Percentiles rank a stretch among this genome's conserved stretches.
Evolutionary conservation across 2,113 vertebrate species (phyloP).

Genomic region (Brachionichthys hirsutus): DNA sequence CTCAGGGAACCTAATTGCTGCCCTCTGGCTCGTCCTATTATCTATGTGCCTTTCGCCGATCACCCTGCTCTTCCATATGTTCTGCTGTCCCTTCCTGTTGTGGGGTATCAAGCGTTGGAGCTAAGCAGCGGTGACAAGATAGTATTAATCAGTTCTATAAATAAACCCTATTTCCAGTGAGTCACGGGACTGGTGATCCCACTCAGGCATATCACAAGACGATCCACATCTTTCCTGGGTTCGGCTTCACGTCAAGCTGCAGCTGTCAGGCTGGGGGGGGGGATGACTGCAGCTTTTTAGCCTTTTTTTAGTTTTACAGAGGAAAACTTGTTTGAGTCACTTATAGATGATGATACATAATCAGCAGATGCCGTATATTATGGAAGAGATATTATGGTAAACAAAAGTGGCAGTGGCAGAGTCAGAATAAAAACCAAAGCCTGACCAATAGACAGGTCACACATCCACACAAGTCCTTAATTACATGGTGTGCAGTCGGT

Average conservation of each 20-base stretch:
- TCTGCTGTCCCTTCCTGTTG: conserved; percentile 17
- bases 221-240: conserved; percentile 7
- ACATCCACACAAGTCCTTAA: too few relatives aligned
- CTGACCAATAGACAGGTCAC: too few relatives aligned
- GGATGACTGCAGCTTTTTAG: neutral
- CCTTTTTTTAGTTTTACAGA: neutral
- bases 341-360: neutral
- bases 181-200: conserved; percentile 40
- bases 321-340: neutral
- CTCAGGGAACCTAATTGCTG: too few relatives aligned
- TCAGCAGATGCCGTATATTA: neutral
- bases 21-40: neutral
- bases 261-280: too few relatives aligned
- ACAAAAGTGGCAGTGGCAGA: neutral
- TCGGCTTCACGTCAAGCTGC: neutral
- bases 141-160: conserved; percentile 50
- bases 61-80: neutral
- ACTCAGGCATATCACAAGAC: conserved; percentile 12
- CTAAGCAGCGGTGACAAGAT: conserved; percentile 52
- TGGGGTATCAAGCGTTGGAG: conserved; percentile 22
- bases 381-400: neutral
- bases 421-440: too few relatives aligned
- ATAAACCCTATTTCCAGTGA: conserved; percentile 57
- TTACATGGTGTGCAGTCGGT: too few relatives aligned
- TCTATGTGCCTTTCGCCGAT: conserved; percentile 1